These are phyloP conservation scores for Sitophilus oryzae DNA, from an alignment of 1,140 invertebrate genomes.

Conservation along the genomic window DNA sequence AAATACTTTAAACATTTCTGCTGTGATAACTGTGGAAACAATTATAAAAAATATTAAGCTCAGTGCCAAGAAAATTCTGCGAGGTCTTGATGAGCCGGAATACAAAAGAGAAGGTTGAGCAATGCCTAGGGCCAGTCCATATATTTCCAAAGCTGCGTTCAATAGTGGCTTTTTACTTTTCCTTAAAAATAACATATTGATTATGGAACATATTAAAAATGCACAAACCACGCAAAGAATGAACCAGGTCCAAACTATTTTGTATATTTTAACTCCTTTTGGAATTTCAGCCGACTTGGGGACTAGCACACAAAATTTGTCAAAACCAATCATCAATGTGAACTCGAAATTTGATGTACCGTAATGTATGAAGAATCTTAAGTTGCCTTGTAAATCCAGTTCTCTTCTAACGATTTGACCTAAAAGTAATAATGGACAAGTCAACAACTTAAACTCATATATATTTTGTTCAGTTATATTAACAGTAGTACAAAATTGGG, in stretches of 20 bases:
- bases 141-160: background rate
- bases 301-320: slow-evolving; percentile 9
- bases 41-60: background rate
- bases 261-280: slow-evolving; percentile 1
- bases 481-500: too few relatives aligned
- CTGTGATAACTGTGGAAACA: background rate
- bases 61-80: background rate
- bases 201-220: background rate
- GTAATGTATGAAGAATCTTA: background rate
- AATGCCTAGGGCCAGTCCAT: background rate
- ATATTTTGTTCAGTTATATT: too few relatives aligned
- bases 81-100: background rate
- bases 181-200: background rate
- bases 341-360: background rate
- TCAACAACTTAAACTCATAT: too few relatives aligned
- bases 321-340: background rate
- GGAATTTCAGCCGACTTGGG: slow-evolving; percentile 4
- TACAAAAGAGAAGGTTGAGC: background rate
- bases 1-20: background rate
- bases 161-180: background rate
- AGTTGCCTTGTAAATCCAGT: background rate
- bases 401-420: background rate
- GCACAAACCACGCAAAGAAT: background rate
- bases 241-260: background rate
- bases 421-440: too few relatives aligned